These are phyloP conservation scores for Fragum fragum DNA, from an alignment of 2,888 invertebrate genomes.

Conservation along the genomic window DNA sequence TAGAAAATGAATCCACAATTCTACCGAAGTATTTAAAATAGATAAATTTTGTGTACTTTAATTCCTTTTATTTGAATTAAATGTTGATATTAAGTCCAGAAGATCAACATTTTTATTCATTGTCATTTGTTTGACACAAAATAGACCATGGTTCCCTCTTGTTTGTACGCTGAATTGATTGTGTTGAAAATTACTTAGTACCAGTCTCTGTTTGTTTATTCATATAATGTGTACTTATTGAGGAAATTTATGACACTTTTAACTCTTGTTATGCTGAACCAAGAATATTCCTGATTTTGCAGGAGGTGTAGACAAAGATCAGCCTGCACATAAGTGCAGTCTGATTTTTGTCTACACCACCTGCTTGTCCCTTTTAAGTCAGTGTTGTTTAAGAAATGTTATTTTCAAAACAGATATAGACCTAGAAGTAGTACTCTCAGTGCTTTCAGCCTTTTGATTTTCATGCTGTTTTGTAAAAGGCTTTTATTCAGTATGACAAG, in stretches of 20 bases:
- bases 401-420: too few species aligned
- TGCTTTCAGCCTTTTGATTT: too few species aligned
- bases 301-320: too few species aligned
- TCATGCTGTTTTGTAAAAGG: too few species aligned
- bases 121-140: constrained; percentile 14
- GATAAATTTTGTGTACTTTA: constrained; percentile 3
- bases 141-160: constrained; percentile 12
- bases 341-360: too few species aligned
- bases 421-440: too few species aligned
- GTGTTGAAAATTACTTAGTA: constrained; percentile 23
- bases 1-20: neutral
- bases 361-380: too few species aligned
- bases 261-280: too few species aligned
- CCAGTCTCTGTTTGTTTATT: constrained; percentile 14
- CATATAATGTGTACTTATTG: neutral
- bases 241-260: neutral
- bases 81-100: constrained; percentile 11
- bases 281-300: too few species aligned
- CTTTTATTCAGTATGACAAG: too few species aligned
- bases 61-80: constrained; percentile 6
- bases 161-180: constrained; percentile 33
- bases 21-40: neutral
- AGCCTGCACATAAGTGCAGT: too few species aligned
- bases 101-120: constrained; percentile 17
- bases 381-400: too few species aligned